Evolutionary conservation across 1,140 invertebrate species (phyloP).

Genomic region (Mamestra configurata): DNA sequence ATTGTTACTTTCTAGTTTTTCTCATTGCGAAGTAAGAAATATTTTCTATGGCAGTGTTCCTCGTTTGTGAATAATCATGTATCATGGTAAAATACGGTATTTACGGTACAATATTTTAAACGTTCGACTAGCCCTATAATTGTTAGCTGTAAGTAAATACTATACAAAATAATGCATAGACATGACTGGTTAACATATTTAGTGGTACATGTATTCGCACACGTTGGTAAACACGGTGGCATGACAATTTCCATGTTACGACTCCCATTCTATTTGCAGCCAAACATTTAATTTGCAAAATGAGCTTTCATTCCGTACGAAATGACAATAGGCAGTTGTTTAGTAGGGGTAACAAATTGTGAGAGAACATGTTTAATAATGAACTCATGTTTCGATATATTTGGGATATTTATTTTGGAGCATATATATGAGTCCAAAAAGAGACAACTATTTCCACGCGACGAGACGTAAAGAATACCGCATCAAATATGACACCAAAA

Average conservation of each 20-base stretch:
- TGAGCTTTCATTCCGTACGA: slow-evolving; percentile 30
- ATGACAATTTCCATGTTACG: slow-evolving; percentile 47
- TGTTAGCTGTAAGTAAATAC: neutral
- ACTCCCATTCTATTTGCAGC: slow-evolving; percentile 43
- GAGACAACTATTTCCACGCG: too few species aligned
- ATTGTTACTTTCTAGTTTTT: too few species aligned
- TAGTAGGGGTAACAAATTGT: neutral
- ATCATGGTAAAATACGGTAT: too few species aligned
- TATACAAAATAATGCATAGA: neutral
- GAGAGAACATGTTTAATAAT: slow-evolving; percentile 19
- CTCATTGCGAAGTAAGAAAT: too few species aligned
- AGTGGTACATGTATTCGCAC: neutral
- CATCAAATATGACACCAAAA: too few species aligned
- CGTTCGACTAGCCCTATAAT: too few species aligned
- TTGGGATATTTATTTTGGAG: neutral
- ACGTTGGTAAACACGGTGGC: slow-evolving; percentile 45
- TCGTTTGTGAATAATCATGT: too few species aligned
- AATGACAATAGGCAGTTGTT: neutral
- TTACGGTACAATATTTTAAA: too few species aligned
- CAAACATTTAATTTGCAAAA: slow-evolving; percentile 48
- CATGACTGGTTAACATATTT: slow-evolving; percentile 3
- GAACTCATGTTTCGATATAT: neutral
- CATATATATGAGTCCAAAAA: too few species aligned
- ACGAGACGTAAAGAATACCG: too few species aligned
- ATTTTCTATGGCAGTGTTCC: too few species aligned